These are phyloP conservation scores for Coregonus clupeaformis DNA, from an alignment of 2,113 vertebrate species.

Conservation along the genomic window DNA sequence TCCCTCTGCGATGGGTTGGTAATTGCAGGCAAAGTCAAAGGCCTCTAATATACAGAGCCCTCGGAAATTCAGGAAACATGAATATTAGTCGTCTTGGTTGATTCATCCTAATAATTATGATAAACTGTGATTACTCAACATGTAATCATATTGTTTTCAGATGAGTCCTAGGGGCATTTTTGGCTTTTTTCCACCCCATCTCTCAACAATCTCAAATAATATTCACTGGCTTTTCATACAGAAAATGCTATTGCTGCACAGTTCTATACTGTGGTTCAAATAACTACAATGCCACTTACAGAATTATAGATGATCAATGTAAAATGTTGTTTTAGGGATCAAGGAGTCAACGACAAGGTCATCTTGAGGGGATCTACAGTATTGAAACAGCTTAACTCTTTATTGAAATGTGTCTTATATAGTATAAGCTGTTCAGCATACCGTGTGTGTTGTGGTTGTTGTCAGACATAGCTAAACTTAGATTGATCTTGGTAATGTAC, in stretches of 20 bases:
- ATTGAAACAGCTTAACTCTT: too few relatives aligned
- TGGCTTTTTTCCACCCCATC: neutral
- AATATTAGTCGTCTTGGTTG: slow-evolving; percentile 1
- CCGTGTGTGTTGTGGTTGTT: too few relatives aligned
- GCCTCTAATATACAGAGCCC: neutral
- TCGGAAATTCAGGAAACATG: neutral
- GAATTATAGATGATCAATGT: too few relatives aligned
- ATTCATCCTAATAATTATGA: slow-evolving; percentile 29
- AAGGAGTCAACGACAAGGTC: too few relatives aligned
- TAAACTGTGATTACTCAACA: slow-evolving; percentile 15
- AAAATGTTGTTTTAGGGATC: too few relatives aligned
- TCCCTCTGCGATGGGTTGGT: neutral
- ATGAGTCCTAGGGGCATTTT: slow-evolving; percentile 4
- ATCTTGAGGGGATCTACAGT: too few relatives aligned
- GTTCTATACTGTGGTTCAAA: neutral
- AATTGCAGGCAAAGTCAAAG: neutral
- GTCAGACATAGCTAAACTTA: too few relatives aligned
- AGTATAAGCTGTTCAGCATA: too few relatives aligned
- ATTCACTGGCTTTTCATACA: neutral
- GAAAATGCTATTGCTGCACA: neutral
- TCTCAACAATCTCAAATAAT: neutral
- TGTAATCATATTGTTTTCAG: slow-evolving; percentile 3
- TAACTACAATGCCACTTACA: too few relatives aligned
- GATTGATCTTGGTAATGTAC: too few relatives aligned
- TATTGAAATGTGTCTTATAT: too few relatives aligned